Base-by-base conservation (phyloP, 2,113 vertebrate genomes). In the Felis chaus region DNA sequence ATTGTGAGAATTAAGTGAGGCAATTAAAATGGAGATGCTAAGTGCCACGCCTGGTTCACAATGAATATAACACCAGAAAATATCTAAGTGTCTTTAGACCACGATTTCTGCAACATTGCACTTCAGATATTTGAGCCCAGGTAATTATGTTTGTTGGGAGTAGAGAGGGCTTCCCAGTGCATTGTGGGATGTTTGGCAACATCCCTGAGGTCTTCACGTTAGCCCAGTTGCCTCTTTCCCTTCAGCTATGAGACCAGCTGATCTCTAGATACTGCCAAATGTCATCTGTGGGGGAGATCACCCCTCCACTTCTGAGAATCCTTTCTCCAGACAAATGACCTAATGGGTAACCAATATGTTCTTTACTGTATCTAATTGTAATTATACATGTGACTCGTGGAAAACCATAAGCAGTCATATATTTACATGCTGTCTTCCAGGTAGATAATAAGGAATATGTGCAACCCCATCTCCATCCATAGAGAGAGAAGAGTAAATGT, bases 111-210 rank as follows among this genome's bases (percentile, higher is more conserved):
- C 12, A 4, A 0, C 4, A 21, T 29, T 9, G 27, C 39, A 1
- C 23, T 5, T 13, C 12, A 29, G 57, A 45, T 31, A 7, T 19
- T 15, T 23, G 41, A 29, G 36, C 3, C 4, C 5, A 15, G 0
- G 15, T 3, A 27, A 2, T 29, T n/a, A 5, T 31, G 8, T 45
- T 4, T 0, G 14, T 12, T 36, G 3, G 29, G 12, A 23, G 4
- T n/a, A 21, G 63, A 63, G 36, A 4, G 6, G 31, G 4, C 39
- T 7, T 39, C 4, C 33, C 9, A 8, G 1, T 50, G 39, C 23
- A 1, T 2, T 10, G 19, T 27, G 11, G 5, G n/a, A 39, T 5
- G 0, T 25, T 3, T 0, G 36, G 1, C 21, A 36, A 15, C 1
- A 15, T 36, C 14, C 25, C 12, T 23, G 29, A 1, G 39, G 31